phyloP scores from a whole-genome alignment of 2,113 vertebrate species.

The Numenius arquata region DNA sequence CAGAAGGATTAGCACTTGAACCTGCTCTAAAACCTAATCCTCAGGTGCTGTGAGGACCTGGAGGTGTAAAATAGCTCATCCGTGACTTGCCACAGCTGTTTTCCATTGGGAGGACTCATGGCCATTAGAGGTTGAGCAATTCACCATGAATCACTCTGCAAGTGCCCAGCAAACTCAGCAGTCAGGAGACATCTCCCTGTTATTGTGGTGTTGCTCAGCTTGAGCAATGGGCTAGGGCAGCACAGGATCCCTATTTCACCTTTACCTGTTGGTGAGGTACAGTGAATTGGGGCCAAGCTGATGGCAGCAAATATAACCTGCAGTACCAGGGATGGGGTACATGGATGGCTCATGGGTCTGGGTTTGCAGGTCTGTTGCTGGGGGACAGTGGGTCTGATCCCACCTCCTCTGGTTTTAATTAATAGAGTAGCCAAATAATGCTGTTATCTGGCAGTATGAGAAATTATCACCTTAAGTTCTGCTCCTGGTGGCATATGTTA shows the following conservation, averaged over 20 bases:
- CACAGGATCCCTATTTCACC: not conserved
- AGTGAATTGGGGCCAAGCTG: not conserved
- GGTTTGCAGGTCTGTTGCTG: not conserved
- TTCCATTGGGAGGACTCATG: not conserved
- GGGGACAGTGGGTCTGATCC: not conserved
- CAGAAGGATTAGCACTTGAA: not conserved
- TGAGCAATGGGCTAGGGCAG: not conserved
- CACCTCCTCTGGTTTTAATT: not conserved
- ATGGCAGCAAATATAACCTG: not conserved
- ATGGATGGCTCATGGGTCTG: not conserved
- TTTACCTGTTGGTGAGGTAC: not conserved
- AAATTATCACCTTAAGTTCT: not conserved
- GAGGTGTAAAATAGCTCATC: not conserved
- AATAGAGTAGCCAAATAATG: not conserved
- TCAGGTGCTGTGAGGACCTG: not conserved
- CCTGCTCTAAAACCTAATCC: not conserved
- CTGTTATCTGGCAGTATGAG: not conserved
- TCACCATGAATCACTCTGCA: not conserved
- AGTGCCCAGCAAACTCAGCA: not conserved
- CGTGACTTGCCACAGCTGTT: fast-evolving
- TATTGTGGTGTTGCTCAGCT: not conserved
- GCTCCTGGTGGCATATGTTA: not conserved
- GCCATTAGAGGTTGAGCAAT: not conserved
- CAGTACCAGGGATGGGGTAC: no score
- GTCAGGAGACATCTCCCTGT: not conserved